These are phyloP conservation scores for Drosophila melanosoma DNA, from an alignment of 2,888 invertebrate genomes.

Conservation along the genomic window DNA sequence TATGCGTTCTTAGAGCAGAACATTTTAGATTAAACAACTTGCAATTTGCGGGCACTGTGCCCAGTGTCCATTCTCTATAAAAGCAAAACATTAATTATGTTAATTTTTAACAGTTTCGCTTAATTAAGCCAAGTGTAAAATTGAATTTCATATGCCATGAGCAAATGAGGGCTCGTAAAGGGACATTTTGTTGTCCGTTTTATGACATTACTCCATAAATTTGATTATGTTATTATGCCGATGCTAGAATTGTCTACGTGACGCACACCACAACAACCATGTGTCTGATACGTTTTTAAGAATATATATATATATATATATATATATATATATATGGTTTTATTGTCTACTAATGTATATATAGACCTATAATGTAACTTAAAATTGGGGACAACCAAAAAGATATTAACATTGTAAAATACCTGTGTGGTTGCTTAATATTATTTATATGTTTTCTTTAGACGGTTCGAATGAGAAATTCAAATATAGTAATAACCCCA, in stretches of 20 bases:
- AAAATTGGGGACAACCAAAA: background rate
- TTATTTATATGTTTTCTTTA: background rate
- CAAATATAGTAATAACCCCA: background rate
- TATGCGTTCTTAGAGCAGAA: slow-evolving; percentile 24
- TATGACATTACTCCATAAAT: slow-evolving; percentile 12
- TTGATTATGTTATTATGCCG: slow-evolving; percentile 20
- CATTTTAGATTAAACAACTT: slow-evolving; percentile 35
- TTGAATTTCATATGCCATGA: slow-evolving; percentile 37
- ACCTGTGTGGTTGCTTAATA: background rate
- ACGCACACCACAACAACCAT: slow-evolving; percentile 19
- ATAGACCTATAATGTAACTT: background rate
- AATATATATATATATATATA: no score
- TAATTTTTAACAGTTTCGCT: slow-evolving; percentile 60
- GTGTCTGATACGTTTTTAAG: slow-evolving; percentile 9
- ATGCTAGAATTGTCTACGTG: slow-evolving; percentile 38
- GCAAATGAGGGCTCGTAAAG: background rate
- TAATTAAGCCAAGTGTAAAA: slow-evolving; percentile 58
- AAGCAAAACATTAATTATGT: slow-evolving; percentile 63
- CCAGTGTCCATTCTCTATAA: slow-evolving; percentile 41
- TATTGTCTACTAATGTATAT: background rate
- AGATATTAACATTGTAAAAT: background rate
- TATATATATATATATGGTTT: background rate
- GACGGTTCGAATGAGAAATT: background rate
- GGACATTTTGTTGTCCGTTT: slow-evolving; percentile 16
- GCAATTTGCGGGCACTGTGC: slow-evolving; percentile 60